Conservation (phyloP, 2,113 vertebrate species). For the Neopipo cinnamomea region DNA sequence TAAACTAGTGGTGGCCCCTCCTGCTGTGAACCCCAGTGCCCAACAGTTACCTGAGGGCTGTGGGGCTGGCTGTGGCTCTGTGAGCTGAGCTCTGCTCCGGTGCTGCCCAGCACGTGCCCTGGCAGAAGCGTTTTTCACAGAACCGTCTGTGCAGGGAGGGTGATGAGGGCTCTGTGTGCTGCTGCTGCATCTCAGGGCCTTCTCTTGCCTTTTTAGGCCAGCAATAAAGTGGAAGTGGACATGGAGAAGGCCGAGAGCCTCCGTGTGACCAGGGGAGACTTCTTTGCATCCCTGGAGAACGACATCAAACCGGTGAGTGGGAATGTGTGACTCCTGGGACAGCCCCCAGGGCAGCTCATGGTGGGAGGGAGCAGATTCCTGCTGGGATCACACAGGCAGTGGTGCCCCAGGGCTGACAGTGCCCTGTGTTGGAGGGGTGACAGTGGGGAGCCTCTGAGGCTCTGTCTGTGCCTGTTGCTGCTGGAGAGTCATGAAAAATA, state of each 20-base stretch:
- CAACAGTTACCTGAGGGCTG: background rate
- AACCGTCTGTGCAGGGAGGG: background rate
- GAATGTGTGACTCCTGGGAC: background rate
- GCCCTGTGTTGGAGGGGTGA: background rate
- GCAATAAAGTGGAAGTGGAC: conserved; percentile 94
- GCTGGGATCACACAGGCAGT: background rate
- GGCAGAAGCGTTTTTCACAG: background rate
- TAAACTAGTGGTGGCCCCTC: background rate
- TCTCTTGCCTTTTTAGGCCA: conserved; percentile 79
- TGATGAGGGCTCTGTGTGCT: background rate
- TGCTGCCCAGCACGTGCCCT: background rate
- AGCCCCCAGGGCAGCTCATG: background rate
- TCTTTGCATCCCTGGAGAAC: conserved; percentile 89
- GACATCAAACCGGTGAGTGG: conserved; percentile 95
- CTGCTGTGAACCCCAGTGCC: background rate
- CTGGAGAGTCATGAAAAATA: background rate
- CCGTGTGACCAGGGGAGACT: conserved; percentile 86
- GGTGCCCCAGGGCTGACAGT: rapidly evolving
- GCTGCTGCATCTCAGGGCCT: background rate
- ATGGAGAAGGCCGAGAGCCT: conserved; percentile 91
- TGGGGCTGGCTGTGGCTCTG: background rate
- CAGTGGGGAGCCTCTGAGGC: background rate
- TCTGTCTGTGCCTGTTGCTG: background rate
- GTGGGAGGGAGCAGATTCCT: background rate
- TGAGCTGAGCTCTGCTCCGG: background rate